Percentiles rank a stretch among this genome's conserved stretches.
These are phyloP conservation scores for Ochlodes sylvanus DNA, from an alignment of 2,888 invertebrate species.

Conservation along the genomic window DNA sequence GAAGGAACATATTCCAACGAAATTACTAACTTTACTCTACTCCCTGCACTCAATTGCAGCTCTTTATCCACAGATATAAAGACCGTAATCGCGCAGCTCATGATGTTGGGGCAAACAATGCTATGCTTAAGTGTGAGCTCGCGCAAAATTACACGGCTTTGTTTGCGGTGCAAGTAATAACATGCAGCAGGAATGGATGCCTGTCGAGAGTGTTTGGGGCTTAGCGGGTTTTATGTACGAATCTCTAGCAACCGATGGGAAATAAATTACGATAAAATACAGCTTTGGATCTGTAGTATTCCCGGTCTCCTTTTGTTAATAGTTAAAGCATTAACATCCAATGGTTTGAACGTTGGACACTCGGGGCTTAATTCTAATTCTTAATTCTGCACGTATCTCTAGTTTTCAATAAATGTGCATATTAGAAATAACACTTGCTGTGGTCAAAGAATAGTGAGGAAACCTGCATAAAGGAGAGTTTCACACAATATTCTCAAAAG, in stretches of 20 bases:
- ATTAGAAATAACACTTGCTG: too few relatives aligned
- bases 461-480: too few relatives aligned
- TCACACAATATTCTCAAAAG: too few relatives aligned
- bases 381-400: too few relatives aligned
- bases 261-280: background rate
- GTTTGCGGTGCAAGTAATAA: constrained; percentile 41
- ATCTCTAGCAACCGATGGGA: background rate
- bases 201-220: background rate
- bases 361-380: too few relatives aligned
- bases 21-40: constrained; percentile 5
- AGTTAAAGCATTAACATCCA: too few relatives aligned
- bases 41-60: constrained; percentile 4
- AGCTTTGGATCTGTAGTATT: background rate
- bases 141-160: constrained; percentile 46
- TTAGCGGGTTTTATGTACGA: constrained; percentile 19
- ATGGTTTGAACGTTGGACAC: too few relatives aligned
- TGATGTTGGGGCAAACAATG: constrained; percentile 45
- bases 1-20: constrained; percentile 23
- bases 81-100: constrained; percentile 30
- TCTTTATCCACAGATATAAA: constrained; percentile 8
- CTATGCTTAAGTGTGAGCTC: constrained; percentile 46
- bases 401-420: too few relatives aligned
- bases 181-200: constrained; percentile 22
- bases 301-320: too few relatives aligned
- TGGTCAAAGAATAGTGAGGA: too few relatives aligned